Evolutionary conservation across 2,113 vertebrate species (phyloP).

Genomic region (Indri indri): DNA sequence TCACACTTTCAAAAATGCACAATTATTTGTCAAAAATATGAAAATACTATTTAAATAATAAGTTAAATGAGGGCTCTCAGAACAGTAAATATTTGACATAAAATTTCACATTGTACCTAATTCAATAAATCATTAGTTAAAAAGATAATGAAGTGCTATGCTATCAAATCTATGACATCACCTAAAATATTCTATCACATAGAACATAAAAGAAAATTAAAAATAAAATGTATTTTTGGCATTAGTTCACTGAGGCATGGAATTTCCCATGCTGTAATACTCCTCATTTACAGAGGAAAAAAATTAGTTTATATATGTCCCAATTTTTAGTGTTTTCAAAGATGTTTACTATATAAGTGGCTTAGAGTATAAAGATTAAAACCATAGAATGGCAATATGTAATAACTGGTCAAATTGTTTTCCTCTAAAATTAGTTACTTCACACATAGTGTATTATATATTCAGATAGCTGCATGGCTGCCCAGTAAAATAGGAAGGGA

Average conservation of each 20-base stretch:
- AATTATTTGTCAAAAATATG: slow-evolving; percentile 38
- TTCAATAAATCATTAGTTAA: neutral
- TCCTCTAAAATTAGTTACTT: slow-evolving; percentile 6
- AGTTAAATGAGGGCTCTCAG: neutral
- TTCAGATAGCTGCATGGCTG: neutral
- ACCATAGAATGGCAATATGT: neutral
- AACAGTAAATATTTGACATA: neutral
- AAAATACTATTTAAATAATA: neutral
- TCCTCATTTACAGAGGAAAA: neutral
- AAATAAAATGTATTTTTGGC: slow-evolving; percentile 10
- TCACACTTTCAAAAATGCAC: neutral
- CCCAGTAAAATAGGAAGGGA: neutral
- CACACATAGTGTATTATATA: neutral
- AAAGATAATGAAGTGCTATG: neutral
- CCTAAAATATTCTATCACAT: neutral
- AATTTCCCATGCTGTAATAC: neutral
- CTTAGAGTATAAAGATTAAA: neutral
- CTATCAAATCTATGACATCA: neutral
- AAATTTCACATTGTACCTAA: neutral
- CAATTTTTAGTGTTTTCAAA: neutral
- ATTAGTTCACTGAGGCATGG: neutral
- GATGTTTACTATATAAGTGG: neutral
- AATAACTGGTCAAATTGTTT: neutral
- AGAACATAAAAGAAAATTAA: neutral
- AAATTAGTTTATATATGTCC: neutral